A percentile compares a stretch with the other conserved stretches of the same genome.
These are phyloP conservation scores for Pachydiplax longipennis DNA, from an alignment of 2,888 invertebrate species.

Conservation along the genomic window DNA sequence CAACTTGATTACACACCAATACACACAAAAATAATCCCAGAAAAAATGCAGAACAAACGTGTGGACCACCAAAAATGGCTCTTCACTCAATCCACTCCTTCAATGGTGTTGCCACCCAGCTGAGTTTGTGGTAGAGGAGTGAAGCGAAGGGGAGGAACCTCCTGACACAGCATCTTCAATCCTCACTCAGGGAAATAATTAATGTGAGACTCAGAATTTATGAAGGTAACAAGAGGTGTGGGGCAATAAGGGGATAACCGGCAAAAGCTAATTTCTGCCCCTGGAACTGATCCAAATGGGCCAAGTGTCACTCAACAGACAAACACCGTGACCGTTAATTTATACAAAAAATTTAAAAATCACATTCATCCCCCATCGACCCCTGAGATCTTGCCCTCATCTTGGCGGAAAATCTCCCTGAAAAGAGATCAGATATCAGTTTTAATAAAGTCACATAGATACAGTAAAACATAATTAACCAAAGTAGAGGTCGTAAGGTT, in stretches of 20 bases:
- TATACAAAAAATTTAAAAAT: constrained; percentile 44
- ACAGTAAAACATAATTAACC: too few relatives aligned
- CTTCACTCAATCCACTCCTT: background rate
- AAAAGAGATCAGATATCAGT: background rate
- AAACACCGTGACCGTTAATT: constrained; percentile 43
- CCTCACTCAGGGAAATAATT: constrained; percentile 13
- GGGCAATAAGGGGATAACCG: constrained; percentile 9
- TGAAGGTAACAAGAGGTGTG: constrained; percentile 5
- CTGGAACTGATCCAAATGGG: constrained; percentile 23
- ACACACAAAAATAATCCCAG: constrained; percentile 28
- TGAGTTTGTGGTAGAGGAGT: background rate
- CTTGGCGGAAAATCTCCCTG: constrained; percentile 46
- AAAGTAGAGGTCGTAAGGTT: too few relatives aligned
- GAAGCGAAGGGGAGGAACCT: constrained; percentile 5
- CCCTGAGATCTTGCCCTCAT: constrained; percentile 46
- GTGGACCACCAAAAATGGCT: constrained; percentile 13
- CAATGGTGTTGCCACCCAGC: background rate
- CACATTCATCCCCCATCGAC: constrained; percentile 39
- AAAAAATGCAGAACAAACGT: constrained; percentile 30
- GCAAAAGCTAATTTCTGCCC: constrained; percentile 40
- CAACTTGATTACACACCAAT: constrained; percentile 8
- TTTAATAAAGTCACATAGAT: background rate
- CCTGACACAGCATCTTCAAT: constrained; percentile 14
- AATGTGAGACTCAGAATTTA: constrained; percentile 19
- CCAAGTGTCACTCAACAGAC: constrained; percentile 43